Evolutionary conservation across 2,888 invertebrate genomes (phyloP).

Genomic region (Dicranocentrus wangi): DNA sequence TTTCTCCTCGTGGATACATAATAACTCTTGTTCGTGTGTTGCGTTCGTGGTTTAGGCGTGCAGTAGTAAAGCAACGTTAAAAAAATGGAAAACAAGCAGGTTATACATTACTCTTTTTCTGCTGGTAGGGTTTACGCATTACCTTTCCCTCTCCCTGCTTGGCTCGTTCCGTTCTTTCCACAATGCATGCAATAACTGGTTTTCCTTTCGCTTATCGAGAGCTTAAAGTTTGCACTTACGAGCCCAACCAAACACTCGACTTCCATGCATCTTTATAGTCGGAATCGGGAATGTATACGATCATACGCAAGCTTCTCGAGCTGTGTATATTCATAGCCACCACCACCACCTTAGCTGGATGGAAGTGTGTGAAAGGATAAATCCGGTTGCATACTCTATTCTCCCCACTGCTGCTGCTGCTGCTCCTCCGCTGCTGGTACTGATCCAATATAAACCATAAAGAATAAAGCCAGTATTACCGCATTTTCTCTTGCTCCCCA

Average conservation of each 20-base stretch:
- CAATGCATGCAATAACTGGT: slow-evolving; percentile 40
- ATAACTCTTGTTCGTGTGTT: slow-evolving; percentile 22
- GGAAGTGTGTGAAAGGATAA: slow-evolving; percentile 30
- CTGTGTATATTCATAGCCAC: no score
- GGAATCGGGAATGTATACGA: no score
- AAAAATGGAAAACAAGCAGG: slow-evolving; percentile 14
- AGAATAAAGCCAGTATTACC: slow-evolving; percentile 40
- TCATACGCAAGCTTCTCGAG: no score
- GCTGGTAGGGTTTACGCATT: not conserved
- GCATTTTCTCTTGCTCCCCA: slow-evolving; percentile 37
- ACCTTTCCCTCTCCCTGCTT: not conserved
- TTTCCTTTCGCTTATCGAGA: no score
- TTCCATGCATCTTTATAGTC: no score
- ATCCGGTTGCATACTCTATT: no score
- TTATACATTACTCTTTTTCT: not conserved
- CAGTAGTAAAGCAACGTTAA: slow-evolving; percentile 7
- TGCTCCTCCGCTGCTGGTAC: slow-evolving; percentile 19
- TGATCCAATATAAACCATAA: slow-evolving; percentile 53
- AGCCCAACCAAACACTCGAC: no score
- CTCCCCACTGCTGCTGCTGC: slow-evolving; percentile 24
- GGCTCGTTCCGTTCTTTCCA: slow-evolving; percentile 26
- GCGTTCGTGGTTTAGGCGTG: slow-evolving; percentile 12
- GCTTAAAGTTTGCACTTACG: no score
- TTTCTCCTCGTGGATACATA: slow-evolving; percentile 27
- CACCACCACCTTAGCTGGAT: no score